Percentiles rank a stretch among this genome's conserved stretches.
Evolutionary conservation across 2,888 invertebrate genomes (phyloP).

Genomic region (Eilema caniola): DNA sequence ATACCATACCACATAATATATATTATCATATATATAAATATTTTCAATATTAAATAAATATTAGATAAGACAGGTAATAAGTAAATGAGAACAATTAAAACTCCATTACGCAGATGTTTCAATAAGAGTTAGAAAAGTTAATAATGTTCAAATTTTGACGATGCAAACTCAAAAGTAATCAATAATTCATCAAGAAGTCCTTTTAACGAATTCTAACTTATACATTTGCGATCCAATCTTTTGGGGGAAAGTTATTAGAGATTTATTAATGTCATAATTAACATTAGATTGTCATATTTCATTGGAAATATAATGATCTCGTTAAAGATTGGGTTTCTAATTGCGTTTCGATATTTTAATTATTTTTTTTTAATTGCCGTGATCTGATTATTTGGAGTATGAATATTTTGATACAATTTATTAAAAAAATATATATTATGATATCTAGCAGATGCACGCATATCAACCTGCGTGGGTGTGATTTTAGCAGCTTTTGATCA

Average conservation of each 20-base stretch:
- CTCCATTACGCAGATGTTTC: conserved; percentile 5
- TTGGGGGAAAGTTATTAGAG: conserved; percentile 11
- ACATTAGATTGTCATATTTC: conserved; percentile 2
- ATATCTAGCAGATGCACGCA: too few relatives aligned
- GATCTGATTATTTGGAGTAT: neutral
- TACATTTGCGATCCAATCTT: conserved; percentile 1
- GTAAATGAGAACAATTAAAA: conserved; percentile 10
- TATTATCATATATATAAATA: too few relatives aligned
- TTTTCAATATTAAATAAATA: neutral
- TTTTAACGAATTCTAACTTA: conserved; percentile 5
- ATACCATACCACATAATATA: too few relatives aligned
- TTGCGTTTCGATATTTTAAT: neutral
- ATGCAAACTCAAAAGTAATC: conserved; percentile 13
- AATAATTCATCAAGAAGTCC: conserved; percentile 17
- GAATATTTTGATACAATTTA: too few relatives aligned
- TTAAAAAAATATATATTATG: too few relatives aligned
- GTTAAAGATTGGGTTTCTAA: neutral
- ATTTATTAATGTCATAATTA: conserved; percentile 13
- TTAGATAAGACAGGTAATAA: neutral
- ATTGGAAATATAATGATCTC: conserved; percentile 7
- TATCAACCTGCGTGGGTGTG: too few relatives aligned
- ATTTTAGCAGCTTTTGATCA: too few relatives aligned
- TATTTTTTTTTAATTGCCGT: neutral
- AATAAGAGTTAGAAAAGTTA: conserved; percentile 17
- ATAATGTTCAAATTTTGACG: conserved; percentile 12